Base-by-base conservation (phyloP, 1,140 invertebrate species). In the Tetranychus cinnabarinus region DNA sequence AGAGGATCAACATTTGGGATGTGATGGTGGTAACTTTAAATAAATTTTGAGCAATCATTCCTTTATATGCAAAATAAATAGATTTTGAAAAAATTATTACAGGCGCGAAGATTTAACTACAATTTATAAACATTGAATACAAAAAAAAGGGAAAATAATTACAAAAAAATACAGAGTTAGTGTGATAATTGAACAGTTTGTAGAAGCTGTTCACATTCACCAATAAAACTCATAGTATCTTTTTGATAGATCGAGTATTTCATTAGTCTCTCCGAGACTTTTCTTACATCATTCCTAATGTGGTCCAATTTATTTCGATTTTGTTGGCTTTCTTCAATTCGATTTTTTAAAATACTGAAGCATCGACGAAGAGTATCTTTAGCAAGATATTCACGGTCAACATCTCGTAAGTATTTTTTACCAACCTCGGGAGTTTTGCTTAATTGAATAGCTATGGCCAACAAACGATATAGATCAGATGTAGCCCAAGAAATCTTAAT, bases 401-500 rank as follows among this genome's bases (percentile, higher is more conserved):
- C 56, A 50, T 69, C 65, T 10, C 62, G 58, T 33, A 70, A 47
- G 56, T 65, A 69, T 60, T 66, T 65, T 69, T 86, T 89, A 65
- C 84, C 86, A 1, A 77, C 72, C 63, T 90, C 88, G 2, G 88
- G 88, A 56, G 77, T 80, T 69, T 81, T 81, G 62, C 80, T 78
- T 10, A 92, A 74, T 65, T 88, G 82, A 55, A 86, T 71, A 58
- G 82, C 82, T 13, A 93, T 72, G 1, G 48, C 39, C 55, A 87
- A 75, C n/a, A 95, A 73, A 65, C 82, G 81, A 68, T 80, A 79
- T 66, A 83, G 81, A 70, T 95, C 88, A 63, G 82, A 81, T 15
- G 80, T 79, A 67, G 84, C 80, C 62, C 79, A 78, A 13, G 91
- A 72, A 61, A 93, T 78, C 69, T 90, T 82, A 71, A 92, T 77